These are phyloP conservation scores for Drosophila phalerata DNA, from an alignment of 2,888 invertebrate genomes.

Conservation along the genomic window DNA sequence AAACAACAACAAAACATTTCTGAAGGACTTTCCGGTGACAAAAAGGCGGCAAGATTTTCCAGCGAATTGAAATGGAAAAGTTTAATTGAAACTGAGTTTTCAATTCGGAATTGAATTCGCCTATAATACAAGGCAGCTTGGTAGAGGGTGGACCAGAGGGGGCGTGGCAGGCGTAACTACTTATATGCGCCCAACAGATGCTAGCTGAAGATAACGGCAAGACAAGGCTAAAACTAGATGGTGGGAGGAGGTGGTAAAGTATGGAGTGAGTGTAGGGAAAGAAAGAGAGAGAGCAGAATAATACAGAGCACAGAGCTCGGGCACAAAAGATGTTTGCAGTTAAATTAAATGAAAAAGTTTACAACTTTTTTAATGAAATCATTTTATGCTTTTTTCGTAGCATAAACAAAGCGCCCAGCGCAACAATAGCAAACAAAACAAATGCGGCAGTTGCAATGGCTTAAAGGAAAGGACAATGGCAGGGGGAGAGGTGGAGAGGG, in stretches of 20 bases:
- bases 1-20: constrained; percentile 10
- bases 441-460: constrained; percentile 59
- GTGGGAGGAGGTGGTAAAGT: neutral
- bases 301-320: constrained; percentile 27
- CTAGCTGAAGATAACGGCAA: constrained; percentile 44
- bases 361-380: constrained; percentile 81
- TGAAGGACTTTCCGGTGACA: constrained; percentile 43
- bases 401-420: constrained; percentile 72
- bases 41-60: constrained; percentile 38
- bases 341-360: constrained; percentile 81
- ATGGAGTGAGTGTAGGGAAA: neutral
- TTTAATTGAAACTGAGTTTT: constrained; percentile 75
- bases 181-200: constrained; percentile 17
- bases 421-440: constrained; percentile 65
- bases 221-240: constrained; percentile 2
- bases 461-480: neutral
- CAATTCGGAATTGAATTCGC: constrained; percentile 52
- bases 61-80: constrained; percentile 67
- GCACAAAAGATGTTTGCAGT: constrained; percentile 81
- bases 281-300: constrained; percentile 26
- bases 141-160: neutral
- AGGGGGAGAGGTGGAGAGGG: neutral
- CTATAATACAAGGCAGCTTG: constrained; percentile 25
- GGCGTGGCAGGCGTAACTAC: constrained; percentile 36
- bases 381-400: constrained; percentile 73